Base-by-base conservation (phyloP, 2,113 vertebrate species). In the Alouatta palliata region DNA sequence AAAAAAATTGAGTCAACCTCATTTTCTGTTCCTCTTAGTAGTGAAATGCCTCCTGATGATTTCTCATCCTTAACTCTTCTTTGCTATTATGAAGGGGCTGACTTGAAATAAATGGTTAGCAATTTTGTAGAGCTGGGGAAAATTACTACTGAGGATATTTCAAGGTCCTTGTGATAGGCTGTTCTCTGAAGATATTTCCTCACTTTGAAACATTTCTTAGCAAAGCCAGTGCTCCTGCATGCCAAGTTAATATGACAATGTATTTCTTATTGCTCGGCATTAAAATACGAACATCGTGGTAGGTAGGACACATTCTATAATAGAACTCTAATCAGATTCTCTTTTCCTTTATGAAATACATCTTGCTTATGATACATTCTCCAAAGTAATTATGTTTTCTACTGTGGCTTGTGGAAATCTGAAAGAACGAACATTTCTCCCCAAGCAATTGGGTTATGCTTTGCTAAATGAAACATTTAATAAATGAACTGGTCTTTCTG, bases 121-220 rank as follows among this genome's bases (percentile, higher is more conserved):
- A 82, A 14, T 82, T 96, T 82, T 71, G 4, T 66, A 80, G 47
- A 89, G 64, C 47, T 8, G 6, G 83, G n/a, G 8, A 40, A 58
- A 73, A 43, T 92, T 91, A 52, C 70, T 49, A 30, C 32, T 37
- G 27, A 85, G 71, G 73, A 3, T 84, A 35, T 90, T 79, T 92
- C 66, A 88, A 85, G 87, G 90, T 75, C 90, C 71, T 95, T 76
- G 73, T 79, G 52, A 49, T 81, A 71, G 56, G 27, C 86, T 94
- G 10, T 91, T 61, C 91, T 87, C 81, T 84, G 54, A 87, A 73
- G 86, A 73, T 66, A 66, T 77, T 49, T 86, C 84, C 49, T 89
- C 45, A 87, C 8, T 95, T 61, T 61, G 10, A 54, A 93, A 75
- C 49, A 0, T 83, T 87, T 47, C 64, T 80, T 66, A 85, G 43